A percentile compares a stretch with the other conserved stretches of the same genome.
phyloP scores from a whole-genome alignment of 2,888 invertebrate genomes.

The Rhingia campestris region DNA sequence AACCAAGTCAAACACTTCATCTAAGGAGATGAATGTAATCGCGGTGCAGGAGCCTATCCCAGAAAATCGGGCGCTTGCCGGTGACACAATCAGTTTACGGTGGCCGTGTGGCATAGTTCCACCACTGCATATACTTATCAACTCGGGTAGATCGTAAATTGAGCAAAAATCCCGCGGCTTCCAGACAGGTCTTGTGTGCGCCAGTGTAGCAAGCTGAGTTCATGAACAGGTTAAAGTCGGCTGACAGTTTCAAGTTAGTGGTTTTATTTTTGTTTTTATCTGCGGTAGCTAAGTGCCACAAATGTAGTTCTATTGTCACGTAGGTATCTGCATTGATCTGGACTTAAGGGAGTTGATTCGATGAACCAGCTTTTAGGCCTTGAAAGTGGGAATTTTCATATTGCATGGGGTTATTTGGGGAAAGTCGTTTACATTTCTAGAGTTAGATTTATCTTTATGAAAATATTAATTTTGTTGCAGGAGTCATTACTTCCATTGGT shows the following conservation, averaged over 20 bases:
- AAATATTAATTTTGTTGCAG: too few species aligned
- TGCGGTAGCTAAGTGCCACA: conserved; percentile 39
- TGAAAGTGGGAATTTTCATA: conserved; percentile 5
- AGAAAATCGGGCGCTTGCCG: conserved; percentile 69
- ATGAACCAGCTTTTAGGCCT: conserved; percentile 3
- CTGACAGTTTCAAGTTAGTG: conserved; percentile 61
- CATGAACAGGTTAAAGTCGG: conserved; percentile 70
- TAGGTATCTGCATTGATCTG: conserved; percentile 38
- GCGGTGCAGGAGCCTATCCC: conserved; percentile 71
- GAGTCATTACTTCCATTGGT: too few species aligned
- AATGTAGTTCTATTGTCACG: conserved; percentile 46
- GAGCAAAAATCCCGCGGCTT: conserved; percentile 54
- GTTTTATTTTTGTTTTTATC: conserved; percentile 6
- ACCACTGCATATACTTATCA: conserved; percentile 50
- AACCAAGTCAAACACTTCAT: conserved; percentile 58
- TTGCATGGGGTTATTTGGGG: too few species aligned
- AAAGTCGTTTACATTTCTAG: too few species aligned
- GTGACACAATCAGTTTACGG: conserved; percentile 72
- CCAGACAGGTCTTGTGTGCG: conserved; percentile 68
- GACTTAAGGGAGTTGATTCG: conserved; percentile 41
- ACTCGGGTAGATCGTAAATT: conserved; percentile 68
- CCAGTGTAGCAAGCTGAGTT: conserved; percentile 48
- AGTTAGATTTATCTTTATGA: too few species aligned
- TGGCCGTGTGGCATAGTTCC: conserved; percentile 31
- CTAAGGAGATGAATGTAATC: conserved; percentile 68